Conservation (phyloP, 2,797 vertebrate genomes). For the Danio tinwini region DNA sequence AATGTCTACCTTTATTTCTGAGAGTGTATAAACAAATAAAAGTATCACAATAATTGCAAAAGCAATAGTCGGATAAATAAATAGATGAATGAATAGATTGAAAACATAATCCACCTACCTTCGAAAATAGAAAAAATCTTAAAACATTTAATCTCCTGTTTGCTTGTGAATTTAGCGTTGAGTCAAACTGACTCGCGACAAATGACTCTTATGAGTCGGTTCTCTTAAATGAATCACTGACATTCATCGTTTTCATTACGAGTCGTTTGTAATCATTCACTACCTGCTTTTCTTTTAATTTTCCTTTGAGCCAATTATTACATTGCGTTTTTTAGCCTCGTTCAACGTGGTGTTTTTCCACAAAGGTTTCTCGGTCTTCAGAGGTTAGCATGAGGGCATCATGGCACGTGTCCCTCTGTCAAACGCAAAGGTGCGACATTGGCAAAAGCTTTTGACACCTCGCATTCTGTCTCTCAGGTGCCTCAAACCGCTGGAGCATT, state of each 20-base stretch:
- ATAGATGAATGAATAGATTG: too few relatives aligned
- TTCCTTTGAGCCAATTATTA: neutral
- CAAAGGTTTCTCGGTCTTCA: neutral
- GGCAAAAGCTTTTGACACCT: conserved; percentile 55
- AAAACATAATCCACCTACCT: too few relatives aligned
- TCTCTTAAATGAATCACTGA: neutral
- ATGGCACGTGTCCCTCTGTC: conserved; percentile 57
- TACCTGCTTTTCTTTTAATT: neutral
- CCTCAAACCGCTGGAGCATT: neutral
- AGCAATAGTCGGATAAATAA: too few relatives aligned
- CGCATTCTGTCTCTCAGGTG: conserved; percentile 43
- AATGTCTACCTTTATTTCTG: too few relatives aligned
- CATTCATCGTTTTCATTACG: too few relatives aligned
- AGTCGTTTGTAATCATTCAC: neutral
- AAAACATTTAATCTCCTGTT: too few relatives aligned
- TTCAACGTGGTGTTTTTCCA: neutral
- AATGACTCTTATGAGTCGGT: neutral
- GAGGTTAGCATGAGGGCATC: conserved; percentile 12
- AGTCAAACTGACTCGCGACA: too few relatives aligned
- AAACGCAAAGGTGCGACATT: conserved; percentile 34
- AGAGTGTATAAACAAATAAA: too few relatives aligned
- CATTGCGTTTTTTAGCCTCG: neutral
- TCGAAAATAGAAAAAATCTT: too few relatives aligned
- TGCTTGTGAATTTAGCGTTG: too few relatives aligned
- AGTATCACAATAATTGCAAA: too few relatives aligned